These are phyloP conservation scores for Bagarius yarrelli DNA, from an alignment of 2,113 vertebrate species.

Conservation along the genomic window DNA sequence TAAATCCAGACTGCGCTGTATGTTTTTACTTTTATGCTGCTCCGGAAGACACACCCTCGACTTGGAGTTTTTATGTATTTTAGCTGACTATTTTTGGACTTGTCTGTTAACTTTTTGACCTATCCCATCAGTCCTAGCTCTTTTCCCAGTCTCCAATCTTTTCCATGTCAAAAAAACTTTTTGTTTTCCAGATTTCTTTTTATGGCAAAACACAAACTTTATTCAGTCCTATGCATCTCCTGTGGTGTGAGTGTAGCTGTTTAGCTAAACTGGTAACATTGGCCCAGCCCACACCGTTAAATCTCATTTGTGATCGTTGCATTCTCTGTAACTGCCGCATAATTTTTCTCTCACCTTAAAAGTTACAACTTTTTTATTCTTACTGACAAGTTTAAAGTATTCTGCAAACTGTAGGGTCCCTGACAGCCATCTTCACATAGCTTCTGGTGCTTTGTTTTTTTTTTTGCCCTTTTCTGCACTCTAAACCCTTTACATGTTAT, in stretches of 20 bases:
- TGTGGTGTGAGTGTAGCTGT: slow-evolving; percentile 14
- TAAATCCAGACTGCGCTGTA: slow-evolving; percentile 12
- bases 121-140: slow-evolving; percentile 25
- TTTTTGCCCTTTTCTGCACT: slow-evolving; percentile 34
- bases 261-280: slow-evolving; percentile 13
- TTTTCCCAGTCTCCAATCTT: slow-evolving; percentile 9
- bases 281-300: not conserved
- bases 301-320: not conserved
- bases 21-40: slow-evolving; percentile 25
- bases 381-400: not conserved
- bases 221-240: not conserved
- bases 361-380: not conserved
- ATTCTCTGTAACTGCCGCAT: slow-evolving; percentile 1
- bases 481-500: slow-evolving; percentile 46
- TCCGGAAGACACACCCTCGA: slow-evolving; percentile 28
- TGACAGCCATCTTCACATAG: not conserved
- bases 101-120: slow-evolving; percentile 38
- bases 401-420: not conserved
- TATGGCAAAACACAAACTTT: slow-evolving; percentile 14
- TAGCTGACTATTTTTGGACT: slow-evolving; percentile 27
- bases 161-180: not conserved
- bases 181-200: not conserved
- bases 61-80: slow-evolving; percentile 24
- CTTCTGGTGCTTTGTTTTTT: slow-evolving; percentile 21
- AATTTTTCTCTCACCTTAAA: not conserved